Percentiles rank a stretch among this genome's conserved stretches.
These are phyloP conservation scores for Raphicerus campestris DNA, from an alignment of 2,113 vertebrate species.

Conservation along the genomic window DNA sequence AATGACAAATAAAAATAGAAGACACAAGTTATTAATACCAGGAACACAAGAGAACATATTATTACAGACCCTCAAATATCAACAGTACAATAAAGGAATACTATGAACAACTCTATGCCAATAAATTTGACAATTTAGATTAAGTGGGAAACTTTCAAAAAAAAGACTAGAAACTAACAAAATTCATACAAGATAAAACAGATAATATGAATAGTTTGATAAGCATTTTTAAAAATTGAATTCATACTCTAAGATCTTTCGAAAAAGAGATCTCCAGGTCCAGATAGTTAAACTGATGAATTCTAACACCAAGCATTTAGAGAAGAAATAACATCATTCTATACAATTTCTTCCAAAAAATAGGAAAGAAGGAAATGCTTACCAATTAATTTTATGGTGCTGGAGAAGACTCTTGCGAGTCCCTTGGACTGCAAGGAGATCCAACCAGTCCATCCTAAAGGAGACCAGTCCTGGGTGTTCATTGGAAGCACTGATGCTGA, in stretches of 20 bases:
- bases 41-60: not conserved
- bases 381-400: not conserved
- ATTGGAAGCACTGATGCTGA: too few species aligned
- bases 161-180: not conserved
- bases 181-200: not conserved
- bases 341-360: not conserved
- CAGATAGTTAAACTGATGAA: not conserved
- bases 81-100: not conserved
- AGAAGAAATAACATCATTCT: not conserved
- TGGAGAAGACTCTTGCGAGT: too few species aligned
- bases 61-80: not conserved
- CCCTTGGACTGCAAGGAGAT: too few species aligned
- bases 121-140: not conserved
- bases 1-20: not conserved
- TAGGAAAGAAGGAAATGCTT: not conserved
- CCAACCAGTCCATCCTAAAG: too few species aligned
- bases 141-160: not conserved
- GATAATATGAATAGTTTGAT: not conserved
- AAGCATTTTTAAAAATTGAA: not conserved
- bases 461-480: too few species aligned
- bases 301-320: not conserved
- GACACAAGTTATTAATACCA: not conserved
- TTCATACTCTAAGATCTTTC: not conserved
- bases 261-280: not conserved
- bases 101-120: not conserved